Conservation (phyloP, 2,113 vertebrate species). For the Glareola pratincola region DNA sequence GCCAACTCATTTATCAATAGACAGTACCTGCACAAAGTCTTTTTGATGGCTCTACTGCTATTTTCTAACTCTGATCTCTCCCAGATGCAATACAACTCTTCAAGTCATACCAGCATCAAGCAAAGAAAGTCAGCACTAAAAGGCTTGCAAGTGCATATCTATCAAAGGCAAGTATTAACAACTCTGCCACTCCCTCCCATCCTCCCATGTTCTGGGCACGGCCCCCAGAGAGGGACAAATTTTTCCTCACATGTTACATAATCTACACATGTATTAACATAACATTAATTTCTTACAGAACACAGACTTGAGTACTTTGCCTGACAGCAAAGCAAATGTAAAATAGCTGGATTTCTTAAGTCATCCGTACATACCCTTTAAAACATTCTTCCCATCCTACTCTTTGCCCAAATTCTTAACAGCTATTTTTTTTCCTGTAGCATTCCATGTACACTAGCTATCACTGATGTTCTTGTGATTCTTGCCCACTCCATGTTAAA, state of each 20-base stretch:
- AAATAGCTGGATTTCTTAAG: background rate
- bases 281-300: background rate
- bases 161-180: slow-evolving; percentile 50
- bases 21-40: background rate
- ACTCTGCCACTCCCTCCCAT: slow-evolving; percentile 42
- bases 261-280: background rate
- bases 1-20: background rate
- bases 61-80: background rate
- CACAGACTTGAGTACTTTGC: background rate
- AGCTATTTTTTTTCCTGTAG: background rate
- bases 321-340: background rate
- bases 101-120: background rate
- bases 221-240: background rate
- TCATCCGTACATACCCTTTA: background rate
- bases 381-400: background rate
- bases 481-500: background rate
- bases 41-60: background rate
- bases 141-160: background rate
- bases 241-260: background rate
- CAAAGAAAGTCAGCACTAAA: background rate
- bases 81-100: background rate
- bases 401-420: background rate
- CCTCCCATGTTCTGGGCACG: background rate
- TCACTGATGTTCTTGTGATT: background rate
- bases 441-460: background rate